Percentiles rank a stretch among this genome's conserved stretches.
Conservation (phyloP, 2,888 invertebrate genomes). For the Drosophila differens region DNA sequence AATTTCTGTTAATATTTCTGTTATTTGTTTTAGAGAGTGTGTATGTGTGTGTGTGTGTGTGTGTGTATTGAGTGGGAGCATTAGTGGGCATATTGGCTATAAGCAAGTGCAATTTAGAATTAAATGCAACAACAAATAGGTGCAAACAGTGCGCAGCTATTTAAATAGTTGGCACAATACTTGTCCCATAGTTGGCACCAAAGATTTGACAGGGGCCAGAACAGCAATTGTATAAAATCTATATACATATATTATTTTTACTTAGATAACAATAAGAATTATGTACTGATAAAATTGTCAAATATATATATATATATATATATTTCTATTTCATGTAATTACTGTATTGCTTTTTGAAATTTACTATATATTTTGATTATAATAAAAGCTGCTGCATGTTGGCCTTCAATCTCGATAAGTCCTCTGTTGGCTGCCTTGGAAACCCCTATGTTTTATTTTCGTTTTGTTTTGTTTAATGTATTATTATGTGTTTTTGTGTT, state of each 20-base stretch:
- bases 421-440: slow-evolving; percentile 59
- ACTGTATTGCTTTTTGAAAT: slow-evolving; percentile 12
- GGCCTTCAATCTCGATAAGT: slow-evolving; percentile 25
- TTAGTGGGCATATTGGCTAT: neutral
- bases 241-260: slow-evolving; percentile 9
- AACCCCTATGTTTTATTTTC: slow-evolving; percentile 54
- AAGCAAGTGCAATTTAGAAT: slow-evolving; percentile 26
- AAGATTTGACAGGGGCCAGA: slow-evolving; percentile 12
- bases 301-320: slow-evolving; percentile 4
- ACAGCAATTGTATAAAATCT: slow-evolving; percentile 12
- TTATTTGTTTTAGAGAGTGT: neutral
- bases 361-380: slow-evolving; percentile 20
- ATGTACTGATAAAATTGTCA: slow-evolving; percentile 11
- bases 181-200: slow-evolving; percentile 36
- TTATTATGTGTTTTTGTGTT: neutral
- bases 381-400: slow-evolving; percentile 5
- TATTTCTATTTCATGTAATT: slow-evolving; percentile 3
- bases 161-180: slow-evolving; percentile 58
- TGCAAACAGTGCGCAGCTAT: slow-evolving; percentile 60
- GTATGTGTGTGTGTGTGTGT: neutral
- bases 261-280: slow-evolving; percentile 33
- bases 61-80: slow-evolving; percentile 9
- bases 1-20: slow-evolving; percentile 17
- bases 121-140: slow-evolving; percentile 75
- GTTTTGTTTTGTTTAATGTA: neutral